A percentile compares a stretch with the other conserved stretches of the same genome.
phyloP scores from a whole-genome alignment of 1,140 invertebrate genomes.

The Solenopsis invicta region DNA sequence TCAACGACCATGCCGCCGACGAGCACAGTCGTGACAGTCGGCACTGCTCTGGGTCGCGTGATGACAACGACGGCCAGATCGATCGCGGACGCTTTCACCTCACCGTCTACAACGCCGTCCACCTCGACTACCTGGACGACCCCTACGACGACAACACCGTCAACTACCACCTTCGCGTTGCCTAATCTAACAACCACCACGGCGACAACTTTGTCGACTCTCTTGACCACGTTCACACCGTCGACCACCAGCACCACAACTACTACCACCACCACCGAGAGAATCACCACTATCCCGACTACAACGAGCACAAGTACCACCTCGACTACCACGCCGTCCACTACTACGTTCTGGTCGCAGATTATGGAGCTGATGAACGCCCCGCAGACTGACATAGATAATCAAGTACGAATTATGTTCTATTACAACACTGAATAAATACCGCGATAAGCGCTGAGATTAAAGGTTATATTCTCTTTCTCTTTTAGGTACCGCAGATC shows the following conservation, averaged over 20 bases:
- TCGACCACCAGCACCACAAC: conserved; percentile 69
- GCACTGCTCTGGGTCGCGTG: conserved; percentile 80
- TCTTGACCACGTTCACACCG: conserved; percentile 77
- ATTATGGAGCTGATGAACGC: conserved; percentile 73
- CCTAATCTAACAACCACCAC: conserved; percentile 74
- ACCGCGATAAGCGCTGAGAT: not conserved
- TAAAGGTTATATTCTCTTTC: not conserved
- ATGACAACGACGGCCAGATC: conserved; percentile 83
- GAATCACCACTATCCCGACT: conserved; percentile 81
- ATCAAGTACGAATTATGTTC: conserved; percentile 53
- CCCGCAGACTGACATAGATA: conserved; percentile 73
- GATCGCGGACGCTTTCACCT: conserved; percentile 82
- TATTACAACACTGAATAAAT: not conserved
- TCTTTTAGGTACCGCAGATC: conserved; percentile 71
- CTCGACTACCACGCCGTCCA: conserved; percentile 78
- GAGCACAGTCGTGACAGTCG: conserved; percentile 72
- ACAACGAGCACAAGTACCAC: conserved; percentile 86
- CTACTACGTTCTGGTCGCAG: conserved; percentile 74
- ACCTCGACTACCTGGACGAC: conserved; percentile 78
- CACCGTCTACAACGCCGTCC: conserved; percentile 81
- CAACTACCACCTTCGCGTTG: conserved; percentile 69
- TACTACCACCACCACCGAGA: conserved; percentile 85
- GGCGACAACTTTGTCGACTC: conserved; percentile 80
- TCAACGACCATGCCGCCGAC: conserved; percentile 72
- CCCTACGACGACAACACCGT: conserved; percentile 71